Evolutionary conservation across 2,888 invertebrate genomes (phyloP), one percentile per base, ranked within the genome.

Genomic region (Cordilura impudica): DNA sequence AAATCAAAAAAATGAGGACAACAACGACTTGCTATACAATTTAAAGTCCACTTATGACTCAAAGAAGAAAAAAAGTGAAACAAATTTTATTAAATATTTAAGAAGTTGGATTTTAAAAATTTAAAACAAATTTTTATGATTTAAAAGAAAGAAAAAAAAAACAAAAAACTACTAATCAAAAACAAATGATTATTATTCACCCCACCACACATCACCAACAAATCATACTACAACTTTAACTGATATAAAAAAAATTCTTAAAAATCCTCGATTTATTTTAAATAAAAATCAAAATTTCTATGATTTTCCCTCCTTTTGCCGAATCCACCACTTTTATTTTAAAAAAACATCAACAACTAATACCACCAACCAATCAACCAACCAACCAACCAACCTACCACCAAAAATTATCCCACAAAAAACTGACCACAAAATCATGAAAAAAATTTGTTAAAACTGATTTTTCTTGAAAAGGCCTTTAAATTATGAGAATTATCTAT

Each of bases 201-300:
- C n/a, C n/a, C 35, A 39, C 35, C 4, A 39, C 35, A 39, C 35
- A 39, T n/a, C 45, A 56, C 65, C 47, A 18, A 58, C n/a, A n/a
- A 39, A 61, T 51, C 67, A 66, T 43, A 75, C 67, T 73, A 61
- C 61, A 73, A 78, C 71, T 49, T 72, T 35, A 47, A 54, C 26
- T 58, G 43, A 63, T 51, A 56, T 31, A 2, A 10, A 69, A 53
- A 26, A 35, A 7, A 63, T 49, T 19, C 16, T 23, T 54, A 35
- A 71, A 60, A 39, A 63, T 35, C 54, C 56, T 7, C 23, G 56
- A 29, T 39, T 35, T 47, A 49, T 16, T 47, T 10, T 43, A 65
- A 51, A 54, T 14, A 23, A 70, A 6, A 47, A 19, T 31, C 16
- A 29, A 74, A 60, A 67, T 31, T 73, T 39, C 49, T 60, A 74